phyloP scores from a whole-genome alignment of 2,113 vertebrate species.

The Channa maculata region DNA sequence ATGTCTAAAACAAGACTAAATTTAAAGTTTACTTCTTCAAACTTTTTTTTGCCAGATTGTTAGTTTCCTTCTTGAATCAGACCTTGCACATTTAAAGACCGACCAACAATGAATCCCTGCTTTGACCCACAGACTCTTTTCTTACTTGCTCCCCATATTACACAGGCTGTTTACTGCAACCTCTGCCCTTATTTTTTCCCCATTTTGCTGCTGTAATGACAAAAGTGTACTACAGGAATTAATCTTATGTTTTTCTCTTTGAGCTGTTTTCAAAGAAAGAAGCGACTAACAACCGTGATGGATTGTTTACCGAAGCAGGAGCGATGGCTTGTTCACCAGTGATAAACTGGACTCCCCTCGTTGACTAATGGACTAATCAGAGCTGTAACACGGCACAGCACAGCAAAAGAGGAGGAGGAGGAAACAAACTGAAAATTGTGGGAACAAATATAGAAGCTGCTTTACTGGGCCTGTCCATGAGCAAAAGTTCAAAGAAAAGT shows the following conservation, averaged over 20 bases:
- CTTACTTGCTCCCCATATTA: neutral
- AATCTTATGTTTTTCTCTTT: constrained; percentile 31
- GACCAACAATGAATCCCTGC: neutral
- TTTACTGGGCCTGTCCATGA: neutral
- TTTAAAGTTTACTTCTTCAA: too few species aligned
- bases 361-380: constrained; percentile 64
- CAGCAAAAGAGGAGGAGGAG: constrained; percentile 23
- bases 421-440: constrained; percentile 5
- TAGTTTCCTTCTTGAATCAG: neutral
- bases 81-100: neutral
- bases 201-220: neutral
- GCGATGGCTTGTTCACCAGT: constrained; percentile 48
- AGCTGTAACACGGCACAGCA: neutral
- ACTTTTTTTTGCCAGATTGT: too few species aligned
- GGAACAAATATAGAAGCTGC: neutral
- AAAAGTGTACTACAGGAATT: constrained; percentile 12
- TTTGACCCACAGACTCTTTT: neutral
- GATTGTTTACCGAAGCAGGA: constrained; percentile 24
- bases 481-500: neutral
- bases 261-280: constrained; percentile 20
- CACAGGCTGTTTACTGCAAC: neutral
- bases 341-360: constrained; percentile 63
- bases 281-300: constrained; percentile 39
- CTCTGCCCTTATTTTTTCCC: neutral
- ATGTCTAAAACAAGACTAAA: too few species aligned